A percentile compares a stretch with the other conserved stretches of the same genome.
Conservation (phyloP, 1,140 invertebrate species). For the Solen grandis region DNA sequence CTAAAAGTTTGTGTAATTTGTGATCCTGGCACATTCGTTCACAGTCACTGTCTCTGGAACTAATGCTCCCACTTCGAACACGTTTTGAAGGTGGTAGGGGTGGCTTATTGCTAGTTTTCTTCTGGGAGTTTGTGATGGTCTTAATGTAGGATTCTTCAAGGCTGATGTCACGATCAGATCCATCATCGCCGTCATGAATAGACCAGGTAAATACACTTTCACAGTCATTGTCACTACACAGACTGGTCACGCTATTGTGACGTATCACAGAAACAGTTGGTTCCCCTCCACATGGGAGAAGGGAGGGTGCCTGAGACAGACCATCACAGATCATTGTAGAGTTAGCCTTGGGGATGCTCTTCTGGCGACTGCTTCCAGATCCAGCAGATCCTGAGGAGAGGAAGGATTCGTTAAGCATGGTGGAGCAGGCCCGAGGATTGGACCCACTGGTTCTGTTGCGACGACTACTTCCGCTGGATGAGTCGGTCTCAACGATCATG, state of each 20-base stretch:
- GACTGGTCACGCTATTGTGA: constrained; percentile 28
- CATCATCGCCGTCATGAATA: constrained; percentile 62
- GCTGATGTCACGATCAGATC: constrained; percentile 64
- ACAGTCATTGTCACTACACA: constrained; percentile 58
- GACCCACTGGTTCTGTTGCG: constrained; percentile 38
- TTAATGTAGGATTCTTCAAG: constrained; percentile 71
- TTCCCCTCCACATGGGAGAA: constrained; percentile 30
- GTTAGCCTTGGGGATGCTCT: constrained; percentile 59
- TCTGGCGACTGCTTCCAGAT: constrained; percentile 20
- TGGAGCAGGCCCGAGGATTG: constrained; percentile 53
- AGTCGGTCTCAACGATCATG: constrained; percentile 61
- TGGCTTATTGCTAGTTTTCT: constrained; percentile 39
- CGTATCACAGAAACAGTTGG: constrained; percentile 40
- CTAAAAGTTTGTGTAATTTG: constrained; percentile 37
- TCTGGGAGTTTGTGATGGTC: constrained; percentile 58
- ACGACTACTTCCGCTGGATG: constrained; percentile 57
- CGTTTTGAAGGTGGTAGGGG: constrained; percentile 55
- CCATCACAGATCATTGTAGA: constrained; percentile 66
- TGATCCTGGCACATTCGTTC: constrained; percentile 41
- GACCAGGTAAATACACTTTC: constrained; percentile 74
- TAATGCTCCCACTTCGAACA: constrained; percentile 38
- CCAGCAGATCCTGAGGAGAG: constrained; percentile 52
- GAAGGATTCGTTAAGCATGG: constrained; percentile 54
- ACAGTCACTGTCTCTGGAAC: constrained; percentile 34
- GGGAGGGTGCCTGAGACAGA: not conserved